Evolutionary conservation across 2,797 vertebrate genomes (phyloP), one percentile per base, ranked within the genome.

Genomic region (Cottoperca gobio): DNA sequence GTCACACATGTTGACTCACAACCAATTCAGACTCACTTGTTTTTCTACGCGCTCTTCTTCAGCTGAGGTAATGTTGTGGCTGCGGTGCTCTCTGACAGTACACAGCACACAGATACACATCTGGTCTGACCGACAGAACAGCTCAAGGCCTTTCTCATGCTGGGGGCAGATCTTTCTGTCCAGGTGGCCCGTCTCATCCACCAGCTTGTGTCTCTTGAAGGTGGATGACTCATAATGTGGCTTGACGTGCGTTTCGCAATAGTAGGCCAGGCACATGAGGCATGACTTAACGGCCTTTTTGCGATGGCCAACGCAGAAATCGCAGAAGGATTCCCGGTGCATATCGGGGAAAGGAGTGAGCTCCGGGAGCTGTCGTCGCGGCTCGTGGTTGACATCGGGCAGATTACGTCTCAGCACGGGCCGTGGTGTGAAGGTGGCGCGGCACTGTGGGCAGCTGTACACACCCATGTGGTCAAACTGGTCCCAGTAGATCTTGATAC

Each of bases 401-500:
- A 90, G 50, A 6, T 94, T 95, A 19, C 93, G 94, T 55, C 89
- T 91, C 76, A 97, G 93, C 54, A 76, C 85, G 0, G 96, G 96
- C 19, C 95, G 91, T 0, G 95, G 94, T 2, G 93, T 94, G 90
- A 96, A 96, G 73, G 89, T 92, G 6, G 96, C 86, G 0, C 86
- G 91, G 79, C 96, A 97, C 72, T 95, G 93, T 2, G 96, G 96
- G 75, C 96, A 96, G 68, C 85, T 94, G 85, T 95, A 95, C 4
- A 93, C 89, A 19, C 95, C 94, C 2, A 92, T 86, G 61, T 85
- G 75, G 71, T 95, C 88, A 1, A 88, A 91, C 82, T 96, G 95
- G 90, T 97, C 95, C 95, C 96, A 97, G 91, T 96, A 96, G 63
- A 91, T 80, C 70, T 95, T 95, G 73, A 97, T 95, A 81, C 96